These are phyloP conservation scores for Polydrusus tereticollis DNA, from an alignment of 2,888 invertebrate species.

Conservation along the genomic window DNA sequence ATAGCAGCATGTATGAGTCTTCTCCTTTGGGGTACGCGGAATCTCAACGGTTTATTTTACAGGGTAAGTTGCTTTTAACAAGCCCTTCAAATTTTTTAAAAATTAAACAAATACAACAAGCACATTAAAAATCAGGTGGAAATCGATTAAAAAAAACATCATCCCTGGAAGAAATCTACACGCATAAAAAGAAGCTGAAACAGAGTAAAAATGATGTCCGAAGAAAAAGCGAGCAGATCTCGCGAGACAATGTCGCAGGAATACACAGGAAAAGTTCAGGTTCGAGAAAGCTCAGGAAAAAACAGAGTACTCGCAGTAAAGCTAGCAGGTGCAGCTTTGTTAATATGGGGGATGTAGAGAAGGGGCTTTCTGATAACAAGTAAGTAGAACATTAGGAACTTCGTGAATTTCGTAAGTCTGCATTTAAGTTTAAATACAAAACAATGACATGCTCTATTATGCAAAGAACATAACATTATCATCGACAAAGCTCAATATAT, in stretches of 20 bases:
- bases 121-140: not conserved
- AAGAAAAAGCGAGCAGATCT: constrained; percentile 21
- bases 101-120: not conserved
- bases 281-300: not conserved
- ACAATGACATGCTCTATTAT: too few relatives aligned
- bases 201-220: constrained; percentile 4
- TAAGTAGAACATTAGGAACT: constrained; percentile 1
- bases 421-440: not conserved
- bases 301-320: constrained; percentile 5
- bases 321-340: constrained; percentile 17
- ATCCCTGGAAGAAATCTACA: constrained; percentile 30
- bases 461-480: too few relatives aligned
- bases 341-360: constrained; percentile 9
- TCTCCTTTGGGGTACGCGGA: not conserved
- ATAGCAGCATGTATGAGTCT: constrained; percentile 33
- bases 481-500: too few relatives aligned
- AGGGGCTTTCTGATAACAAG: constrained; percentile 5
- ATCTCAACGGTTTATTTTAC: not conserved
- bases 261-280: constrained; percentile 1
- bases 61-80: constrained; percentile 10
- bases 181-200: not conserved
- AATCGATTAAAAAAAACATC: constrained; percentile 11
- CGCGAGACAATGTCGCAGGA: not conserved
- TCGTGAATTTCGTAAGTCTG: too few relatives aligned
- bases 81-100: not conserved